phyloP scores from a whole-genome alignment of 2,797 vertebrate species.

The Onychomys arenicola region DNA sequence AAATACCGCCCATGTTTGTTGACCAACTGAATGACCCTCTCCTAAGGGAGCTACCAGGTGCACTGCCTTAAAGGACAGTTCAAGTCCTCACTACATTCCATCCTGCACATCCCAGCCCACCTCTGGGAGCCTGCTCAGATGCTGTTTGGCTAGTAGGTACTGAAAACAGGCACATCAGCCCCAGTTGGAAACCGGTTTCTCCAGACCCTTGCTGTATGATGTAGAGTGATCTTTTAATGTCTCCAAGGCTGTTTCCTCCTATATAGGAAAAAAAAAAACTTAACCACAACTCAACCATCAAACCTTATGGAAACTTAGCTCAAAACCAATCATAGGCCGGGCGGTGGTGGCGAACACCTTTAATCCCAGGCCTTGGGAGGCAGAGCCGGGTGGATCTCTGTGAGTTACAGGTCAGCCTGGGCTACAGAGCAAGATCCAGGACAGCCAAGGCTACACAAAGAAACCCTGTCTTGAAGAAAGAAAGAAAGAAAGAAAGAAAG shows the following conservation, averaged over 20 bases:
- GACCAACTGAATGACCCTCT: not conserved
- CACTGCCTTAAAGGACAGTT: not conserved
- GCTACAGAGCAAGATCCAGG: not conserved
- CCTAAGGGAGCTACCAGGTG: not conserved
- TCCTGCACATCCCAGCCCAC: not conserved
- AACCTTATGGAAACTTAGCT: not conserved
- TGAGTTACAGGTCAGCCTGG: not conserved
- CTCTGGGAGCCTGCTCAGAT: not conserved
- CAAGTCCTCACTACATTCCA: not conserved
- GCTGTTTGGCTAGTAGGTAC: not conserved
- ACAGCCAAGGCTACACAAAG: not conserved
- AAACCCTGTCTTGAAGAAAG: not conserved
- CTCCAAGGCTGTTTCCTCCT: not conserved
- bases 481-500: not conserved
- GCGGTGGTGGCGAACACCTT: not conserved
- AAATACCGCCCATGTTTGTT: not conserved
- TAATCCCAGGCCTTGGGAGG: not conserved
- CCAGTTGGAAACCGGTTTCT: not conserved
- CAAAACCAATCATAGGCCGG: not conserved
- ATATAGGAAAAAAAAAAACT: not conserved
- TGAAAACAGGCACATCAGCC: not conserved
- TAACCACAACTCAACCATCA: not conserved
- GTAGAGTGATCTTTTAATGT: not conserved
- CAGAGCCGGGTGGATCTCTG: not conserved
- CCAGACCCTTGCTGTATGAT: not conserved